These are phyloP conservation scores for Coreius guichenoti DNA, from an alignment of 2,797 vertebrate genomes.

Conservation along the genomic window DNA sequence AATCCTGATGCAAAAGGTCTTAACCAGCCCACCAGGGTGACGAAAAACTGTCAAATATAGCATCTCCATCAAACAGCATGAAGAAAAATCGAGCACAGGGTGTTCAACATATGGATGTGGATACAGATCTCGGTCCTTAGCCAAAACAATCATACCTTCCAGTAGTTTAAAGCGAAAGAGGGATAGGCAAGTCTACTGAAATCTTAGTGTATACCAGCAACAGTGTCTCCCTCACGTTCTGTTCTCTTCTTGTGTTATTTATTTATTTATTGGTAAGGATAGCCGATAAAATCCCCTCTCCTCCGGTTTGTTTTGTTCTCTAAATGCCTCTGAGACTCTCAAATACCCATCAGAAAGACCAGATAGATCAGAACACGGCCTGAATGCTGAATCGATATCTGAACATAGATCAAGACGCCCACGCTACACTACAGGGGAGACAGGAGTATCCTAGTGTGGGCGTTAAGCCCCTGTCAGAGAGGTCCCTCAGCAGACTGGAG, in stretches of 20 bases:
- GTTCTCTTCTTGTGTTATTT: not conserved
- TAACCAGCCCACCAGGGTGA: conserved; percentile 28
- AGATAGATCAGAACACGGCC: conserved; percentile 41
- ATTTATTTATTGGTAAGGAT: conserved; percentile 4
- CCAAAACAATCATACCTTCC: not conserved
- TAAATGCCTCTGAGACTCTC: conserved; percentile 37
- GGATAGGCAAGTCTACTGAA: not conserved
- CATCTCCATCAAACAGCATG: conserved; percentile 16
- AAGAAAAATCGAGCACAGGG: not conserved
- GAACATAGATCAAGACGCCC: conserved; percentile 43
- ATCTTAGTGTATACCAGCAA: not conserved
- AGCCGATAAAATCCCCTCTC: conserved; percentile 9
- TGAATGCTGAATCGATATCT: conserved; percentile 52
- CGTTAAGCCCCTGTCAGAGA: conserved; percentile 2
- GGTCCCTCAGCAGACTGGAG: not conserved
- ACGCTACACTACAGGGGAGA: not conserved
- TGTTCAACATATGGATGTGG: not conserved
- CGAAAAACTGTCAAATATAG: conserved; percentile 34
- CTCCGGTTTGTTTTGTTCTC: conserved; percentile 25
- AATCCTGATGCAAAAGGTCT: conserved; percentile 39
- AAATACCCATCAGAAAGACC: conserved; percentile 40
- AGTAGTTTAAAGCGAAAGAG: not conserved
- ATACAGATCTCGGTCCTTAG: not conserved
- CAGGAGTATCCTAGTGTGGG: conserved; percentile 17
- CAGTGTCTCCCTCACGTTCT: not conserved